These are phyloP conservation scores for Meloidogyne chitwoodi DNA, from an alignment of 1,140 invertebrate species.

Conservation along the genomic window DNA sequence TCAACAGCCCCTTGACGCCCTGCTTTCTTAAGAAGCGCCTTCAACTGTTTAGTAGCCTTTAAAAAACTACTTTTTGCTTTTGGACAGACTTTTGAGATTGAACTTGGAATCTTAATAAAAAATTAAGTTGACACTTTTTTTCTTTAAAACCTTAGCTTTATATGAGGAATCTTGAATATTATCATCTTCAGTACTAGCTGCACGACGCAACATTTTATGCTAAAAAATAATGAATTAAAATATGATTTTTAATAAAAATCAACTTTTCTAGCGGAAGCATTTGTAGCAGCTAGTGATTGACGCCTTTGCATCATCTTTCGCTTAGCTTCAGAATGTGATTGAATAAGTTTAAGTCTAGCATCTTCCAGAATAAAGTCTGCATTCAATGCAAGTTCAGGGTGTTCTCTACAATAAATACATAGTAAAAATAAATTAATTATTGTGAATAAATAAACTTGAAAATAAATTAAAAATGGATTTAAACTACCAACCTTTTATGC, in stretches of 20 bases:
- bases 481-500: not conserved
- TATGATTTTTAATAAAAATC: conserved; percentile 17
- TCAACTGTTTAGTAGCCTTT: conserved; percentile 60
- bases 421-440: not conserved
- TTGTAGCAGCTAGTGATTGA: conserved; percentile 47
- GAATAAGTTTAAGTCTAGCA: conserved; percentile 52
- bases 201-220: conserved; percentile 49
- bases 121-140: not conserved
- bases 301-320: conserved; percentile 44
- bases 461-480: not conserved
- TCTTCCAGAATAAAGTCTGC: conserved; percentile 59
- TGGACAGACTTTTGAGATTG: conserved; percentile 21
- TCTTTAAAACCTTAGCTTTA: conserved; percentile 6
- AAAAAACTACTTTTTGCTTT: conserved; percentile 44
- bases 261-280: conserved; percentile 51
- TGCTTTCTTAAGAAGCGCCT: conserved; percentile 42
- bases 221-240: conserved; percentile 25
- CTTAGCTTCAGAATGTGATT: conserved; percentile 19
- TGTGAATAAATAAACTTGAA: not conserved
- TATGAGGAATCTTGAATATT: conserved; percentile 33
- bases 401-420: conserved; percentile 9
- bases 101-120: conserved; percentile 27
- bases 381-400: conserved; percentile 49
- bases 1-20: not conserved
- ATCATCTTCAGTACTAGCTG: conserved; percentile 52